Conservation (phyloP, 2,888 invertebrate genomes). For the Drosophila suboccidentalis region DNA sequence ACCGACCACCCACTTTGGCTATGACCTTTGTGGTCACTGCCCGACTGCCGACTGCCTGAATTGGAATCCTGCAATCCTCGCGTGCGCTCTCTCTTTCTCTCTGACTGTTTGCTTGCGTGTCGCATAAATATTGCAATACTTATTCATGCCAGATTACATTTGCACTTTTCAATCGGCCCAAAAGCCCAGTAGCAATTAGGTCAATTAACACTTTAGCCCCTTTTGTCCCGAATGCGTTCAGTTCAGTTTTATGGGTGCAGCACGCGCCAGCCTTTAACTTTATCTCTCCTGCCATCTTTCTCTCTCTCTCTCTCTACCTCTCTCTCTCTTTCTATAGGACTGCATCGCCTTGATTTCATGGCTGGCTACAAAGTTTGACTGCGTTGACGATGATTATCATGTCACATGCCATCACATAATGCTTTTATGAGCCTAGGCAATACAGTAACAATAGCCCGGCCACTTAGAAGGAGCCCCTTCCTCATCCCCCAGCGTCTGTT, state of each 20-base stretch:
- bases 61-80: neutral
- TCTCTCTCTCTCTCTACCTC: neutral
- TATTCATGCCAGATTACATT: slow-evolving; percentile 21
- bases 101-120: neutral
- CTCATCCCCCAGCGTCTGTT: neutral
- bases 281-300: neutral
- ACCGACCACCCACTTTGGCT: slow-evolving; percentile 38
- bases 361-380: slow-evolving; percentile 13
- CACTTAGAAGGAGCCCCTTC: slow-evolving; percentile 47
- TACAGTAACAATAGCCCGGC: slow-evolving; percentile 54
- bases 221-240: slow-evolving; percentile 19
- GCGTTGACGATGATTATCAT: slow-evolving; percentile 72
- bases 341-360: slow-evolving; percentile 7
- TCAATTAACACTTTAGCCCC: slow-evolving; percentile 45
- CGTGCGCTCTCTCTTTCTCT: neutral
- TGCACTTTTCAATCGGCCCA: slow-evolving; percentile 18
- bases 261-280: slow-evolving; percentile 48
- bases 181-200: slow-evolving; percentile 43
- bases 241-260: slow-evolving; percentile 46
- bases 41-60: slow-evolving; percentile 9
- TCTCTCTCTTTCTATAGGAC: neutral
- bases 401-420: slow-evolving; percentile 69
- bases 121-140: slow-evolving; percentile 30
- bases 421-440: slow-evolving; percentile 51
- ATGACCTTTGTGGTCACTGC: slow-evolving; percentile 36